Evolutionary conservation across 2,888 invertebrate genomes (phyloP).

Genomic region (Yponomeuta malinellus): DNA sequence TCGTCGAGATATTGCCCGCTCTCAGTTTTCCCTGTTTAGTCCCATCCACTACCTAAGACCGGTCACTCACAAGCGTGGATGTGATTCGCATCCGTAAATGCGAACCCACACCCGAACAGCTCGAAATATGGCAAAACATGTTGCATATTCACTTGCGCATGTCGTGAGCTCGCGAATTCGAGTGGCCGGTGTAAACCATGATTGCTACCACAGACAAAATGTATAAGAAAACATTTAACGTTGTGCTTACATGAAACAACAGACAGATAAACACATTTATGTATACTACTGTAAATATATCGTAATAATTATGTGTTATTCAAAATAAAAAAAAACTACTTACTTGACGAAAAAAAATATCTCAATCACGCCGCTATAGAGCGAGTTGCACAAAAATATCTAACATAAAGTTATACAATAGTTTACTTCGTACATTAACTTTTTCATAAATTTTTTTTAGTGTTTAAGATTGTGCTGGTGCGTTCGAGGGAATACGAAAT

Average conservation of each 20-base stretch:
- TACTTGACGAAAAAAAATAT: constrained; percentile 24
- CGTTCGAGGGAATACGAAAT: constrained; percentile 36
- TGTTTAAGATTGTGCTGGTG: constrained; percentile 64
- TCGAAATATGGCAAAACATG: too few relatives aligned
- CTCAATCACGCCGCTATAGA: constrained; percentile 47
- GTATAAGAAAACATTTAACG: constrained; percentile 38
- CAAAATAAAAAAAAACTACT: constrained; percentile 36
- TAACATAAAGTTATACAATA: constrained; percentile 31
- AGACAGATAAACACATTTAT: constrained; percentile 47
- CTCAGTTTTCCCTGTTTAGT: constrained; percentile 56
- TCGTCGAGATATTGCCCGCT: constrained; percentile 17
- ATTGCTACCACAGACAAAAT: not conserved
- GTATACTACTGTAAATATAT: constrained; percentile 20
- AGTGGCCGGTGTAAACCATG: too few relatives aligned
- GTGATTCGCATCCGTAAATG: too few relatives aligned
- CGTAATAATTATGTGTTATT: constrained; percentile 39
- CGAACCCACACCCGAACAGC: too few relatives aligned
- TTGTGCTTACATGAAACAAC: constrained; percentile 66
- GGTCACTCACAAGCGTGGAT: constrained; percentile 27
- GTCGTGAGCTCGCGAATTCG: too few relatives aligned
- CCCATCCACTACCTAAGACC: constrained; percentile 59
- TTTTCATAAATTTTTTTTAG: constrained; percentile 35
- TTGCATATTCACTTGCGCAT: too few relatives aligned
- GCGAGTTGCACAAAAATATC: constrained; percentile 41
- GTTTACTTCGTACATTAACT: constrained; percentile 32